phyloP scores from a whole-genome alignment of 2,113 vertebrate genomes.

The Nyctereutes procyonoides region DNA sequence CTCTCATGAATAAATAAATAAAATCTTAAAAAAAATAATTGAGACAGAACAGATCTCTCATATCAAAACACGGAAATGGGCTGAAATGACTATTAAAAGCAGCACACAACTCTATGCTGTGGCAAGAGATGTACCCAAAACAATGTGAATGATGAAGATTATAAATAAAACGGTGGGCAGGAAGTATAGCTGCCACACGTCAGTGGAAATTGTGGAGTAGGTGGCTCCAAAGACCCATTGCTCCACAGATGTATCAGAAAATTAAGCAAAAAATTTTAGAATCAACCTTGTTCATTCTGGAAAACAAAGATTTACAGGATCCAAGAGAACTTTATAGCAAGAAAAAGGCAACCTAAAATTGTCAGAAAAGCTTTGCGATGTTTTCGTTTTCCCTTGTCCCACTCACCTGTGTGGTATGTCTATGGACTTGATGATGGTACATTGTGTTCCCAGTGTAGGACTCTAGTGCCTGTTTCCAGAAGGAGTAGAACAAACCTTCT shows the following conservation, averaged over 20 bases:
- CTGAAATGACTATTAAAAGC: background rate
- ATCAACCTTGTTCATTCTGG: background rate
- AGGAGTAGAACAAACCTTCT: background rate
- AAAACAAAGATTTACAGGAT: background rate
- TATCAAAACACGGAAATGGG: background rate
- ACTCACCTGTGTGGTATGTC: background rate
- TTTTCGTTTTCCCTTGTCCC: background rate
- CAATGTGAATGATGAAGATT: background rate
- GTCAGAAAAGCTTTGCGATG: background rate
- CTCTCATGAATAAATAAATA: no score
- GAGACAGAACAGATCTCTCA: background rate
- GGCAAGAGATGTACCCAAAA: background rate
- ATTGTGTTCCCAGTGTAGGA: background rate
- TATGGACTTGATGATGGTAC: background rate
- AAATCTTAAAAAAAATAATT: background rate
- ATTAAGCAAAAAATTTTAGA: background rate
- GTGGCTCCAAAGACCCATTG: background rate
- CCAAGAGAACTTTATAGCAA: background rate
- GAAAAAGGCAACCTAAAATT: background rate
- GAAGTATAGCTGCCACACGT: background rate
- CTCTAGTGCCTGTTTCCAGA: background rate
- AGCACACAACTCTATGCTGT: background rate
- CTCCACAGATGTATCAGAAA: background rate
- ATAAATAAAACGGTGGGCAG: background rate
- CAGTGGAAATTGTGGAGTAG: background rate